phyloP scores from a whole-genome alignment of 2,797 vertebrate genomes.

The Cossypha polioptera region DNA sequence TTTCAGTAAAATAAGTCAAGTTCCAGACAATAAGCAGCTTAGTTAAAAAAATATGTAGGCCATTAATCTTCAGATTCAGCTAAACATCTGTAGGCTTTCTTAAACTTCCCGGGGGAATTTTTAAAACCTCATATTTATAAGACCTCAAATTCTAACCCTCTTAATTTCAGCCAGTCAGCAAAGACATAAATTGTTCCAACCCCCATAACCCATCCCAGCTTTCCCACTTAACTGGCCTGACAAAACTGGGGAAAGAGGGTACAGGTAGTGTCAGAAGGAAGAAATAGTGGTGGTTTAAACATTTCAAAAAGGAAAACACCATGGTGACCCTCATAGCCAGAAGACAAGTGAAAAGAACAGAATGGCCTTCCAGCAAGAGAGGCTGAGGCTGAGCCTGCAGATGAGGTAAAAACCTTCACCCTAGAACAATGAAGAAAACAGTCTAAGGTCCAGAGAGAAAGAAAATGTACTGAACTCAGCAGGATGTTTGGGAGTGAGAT shows the following conservation, averaged over 20 bases:
- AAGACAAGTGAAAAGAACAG: background rate
- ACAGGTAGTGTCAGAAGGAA: background rate
- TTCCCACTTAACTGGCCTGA: background rate
- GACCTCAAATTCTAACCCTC: background rate
- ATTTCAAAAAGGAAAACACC: background rate
- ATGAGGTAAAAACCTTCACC: background rate
- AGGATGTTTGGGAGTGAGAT: background rate
- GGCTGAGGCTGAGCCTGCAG: background rate
- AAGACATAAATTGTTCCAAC: background rate
- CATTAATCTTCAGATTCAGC: constrained; percentile 35
- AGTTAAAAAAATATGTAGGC: background rate
- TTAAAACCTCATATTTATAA: constrained; percentile 14
- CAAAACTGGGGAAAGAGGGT: background rate
- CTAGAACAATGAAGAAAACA: background rate
- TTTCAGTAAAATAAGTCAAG: constrained; percentile 15
- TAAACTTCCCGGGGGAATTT: background rate
- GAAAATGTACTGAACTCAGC: background rate
- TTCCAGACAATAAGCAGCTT: constrained; percentile 19
- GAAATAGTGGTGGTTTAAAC: background rate
- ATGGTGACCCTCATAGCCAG: background rate
- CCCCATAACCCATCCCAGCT: background rate
- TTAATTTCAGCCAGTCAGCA: background rate
- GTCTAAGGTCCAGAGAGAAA: background rate
- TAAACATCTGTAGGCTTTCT: background rate
- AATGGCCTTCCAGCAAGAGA: background rate